Evolutionary conservation across 1,140 invertebrate species (phyloP).

Genomic region (Zaprionus lachaisei): DNA sequence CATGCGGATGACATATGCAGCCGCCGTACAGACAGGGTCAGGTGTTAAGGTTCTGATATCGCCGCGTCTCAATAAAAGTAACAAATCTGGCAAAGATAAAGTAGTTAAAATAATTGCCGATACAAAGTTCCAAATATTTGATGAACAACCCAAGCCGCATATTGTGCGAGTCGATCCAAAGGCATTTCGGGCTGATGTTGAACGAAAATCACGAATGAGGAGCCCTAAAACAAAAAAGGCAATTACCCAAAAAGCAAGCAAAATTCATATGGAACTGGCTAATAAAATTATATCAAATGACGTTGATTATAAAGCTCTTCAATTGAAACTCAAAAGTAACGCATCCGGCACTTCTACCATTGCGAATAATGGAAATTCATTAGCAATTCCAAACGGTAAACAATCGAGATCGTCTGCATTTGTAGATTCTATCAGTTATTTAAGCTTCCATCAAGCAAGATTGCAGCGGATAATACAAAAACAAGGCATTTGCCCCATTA

Average conservation of each 20-base stretch:
- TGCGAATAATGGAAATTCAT: slow-evolving; percentile 32
- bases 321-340: slow-evolving; percentile 37
- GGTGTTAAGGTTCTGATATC: slow-evolving; percentile 52
- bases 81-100: slow-evolving; percentile 27
- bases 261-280: slow-evolving; percentile 4
- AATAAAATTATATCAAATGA: slow-evolving; percentile 16
- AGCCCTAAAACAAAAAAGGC: slow-evolving; percentile 23
- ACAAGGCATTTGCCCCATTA: slow-evolving; percentile 36
- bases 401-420: slow-evolving; percentile 12
- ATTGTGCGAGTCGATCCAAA: slow-evolving; percentile 45
- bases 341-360: slow-evolving; percentile 5
- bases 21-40: slow-evolving; percentile 40
- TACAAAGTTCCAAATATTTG: slow-evolving; percentile 46
- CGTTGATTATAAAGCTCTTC: slow-evolving; percentile 34
- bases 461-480: slow-evolving; percentile 32
- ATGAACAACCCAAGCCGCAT: slow-evolving; percentile 54
- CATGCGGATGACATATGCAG: slow-evolving; percentile 56
- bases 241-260: slow-evolving; percentile 4
- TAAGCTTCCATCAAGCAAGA: slow-evolving; percentile 45
- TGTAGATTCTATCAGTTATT: slow-evolving; percentile 40
- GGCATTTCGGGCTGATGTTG: slow-evolving; percentile 7
- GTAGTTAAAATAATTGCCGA: slow-evolving; percentile 30
- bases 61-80: slow-evolving; percentile 46
- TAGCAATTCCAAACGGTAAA: slow-evolving; percentile 11
- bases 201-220: slow-evolving; percentile 19